Conservation (phyloP, 1,140 invertebrate species). For the Campoletis sonorensis region DNA sequence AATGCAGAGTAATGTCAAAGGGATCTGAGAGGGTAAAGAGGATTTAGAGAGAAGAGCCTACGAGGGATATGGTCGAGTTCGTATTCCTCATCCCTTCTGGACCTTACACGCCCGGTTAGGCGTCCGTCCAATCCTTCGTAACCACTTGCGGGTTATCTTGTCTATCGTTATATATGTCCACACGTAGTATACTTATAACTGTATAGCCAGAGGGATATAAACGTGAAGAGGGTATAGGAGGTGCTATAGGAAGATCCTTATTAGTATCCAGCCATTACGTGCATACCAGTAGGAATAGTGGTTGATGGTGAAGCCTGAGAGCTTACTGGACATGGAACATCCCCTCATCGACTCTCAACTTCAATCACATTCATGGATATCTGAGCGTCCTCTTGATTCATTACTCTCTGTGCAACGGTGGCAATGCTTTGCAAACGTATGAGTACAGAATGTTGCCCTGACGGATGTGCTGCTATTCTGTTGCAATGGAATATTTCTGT, state of each 20-base stretch:
- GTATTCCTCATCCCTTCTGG: slow-evolving; percentile 5
- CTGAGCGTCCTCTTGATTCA: neutral
- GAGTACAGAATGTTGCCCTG: neutral
- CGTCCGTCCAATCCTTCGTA: slow-evolving; percentile 11
- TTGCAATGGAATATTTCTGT: neutral
- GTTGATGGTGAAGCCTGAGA: neutral
- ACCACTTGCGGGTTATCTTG: slow-evolving; percentile 19
- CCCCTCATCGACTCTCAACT: slow-evolving; percentile 25
- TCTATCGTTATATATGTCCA: slow-evolving; percentile 11
- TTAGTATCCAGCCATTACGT: slow-evolving; percentile 46
- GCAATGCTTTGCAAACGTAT: neutral
- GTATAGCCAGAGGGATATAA: slow-evolving; percentile 1
- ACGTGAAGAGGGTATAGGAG: neutral
- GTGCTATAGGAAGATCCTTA: slow-evolving; percentile 33
- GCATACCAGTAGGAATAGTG: slow-evolving; percentile 31
- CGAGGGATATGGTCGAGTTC: slow-evolving; percentile 1
- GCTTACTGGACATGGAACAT: slow-evolving; percentile 21
- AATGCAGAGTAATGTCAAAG: slow-evolving; percentile 28
- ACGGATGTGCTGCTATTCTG: neutral
- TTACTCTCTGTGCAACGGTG: neutral
- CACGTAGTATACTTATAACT: slow-evolving; percentile 1
- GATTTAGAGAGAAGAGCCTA: no score
- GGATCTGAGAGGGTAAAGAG: neutral
- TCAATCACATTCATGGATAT: slow-evolving; percentile 22
- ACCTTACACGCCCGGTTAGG: slow-evolving; percentile 8